Evolutionary conservation across 2,888 invertebrate genomes (phyloP).

Genomic region (Drosophila macrospina): DNA sequence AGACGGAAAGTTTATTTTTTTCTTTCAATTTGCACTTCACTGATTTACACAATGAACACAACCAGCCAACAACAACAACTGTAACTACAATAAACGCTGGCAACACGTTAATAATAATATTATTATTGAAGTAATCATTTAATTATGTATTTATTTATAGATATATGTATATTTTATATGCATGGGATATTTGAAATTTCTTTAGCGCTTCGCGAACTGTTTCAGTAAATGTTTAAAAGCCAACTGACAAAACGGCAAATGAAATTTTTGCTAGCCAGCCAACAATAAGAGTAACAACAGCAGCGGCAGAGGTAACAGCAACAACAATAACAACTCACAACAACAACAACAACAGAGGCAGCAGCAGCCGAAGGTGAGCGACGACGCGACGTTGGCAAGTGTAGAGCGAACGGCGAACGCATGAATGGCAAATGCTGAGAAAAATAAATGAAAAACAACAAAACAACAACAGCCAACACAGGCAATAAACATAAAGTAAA

Average conservation of each 20-base stretch:
- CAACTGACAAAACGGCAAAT: slow-evolving; percentile 80
- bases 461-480: slow-evolving; percentile 49
- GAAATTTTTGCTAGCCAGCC: slow-evolving; percentile 64
- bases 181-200: slow-evolving; percentile 28
- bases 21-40: slow-evolving; percentile 25
- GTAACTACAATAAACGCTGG: slow-evolving; percentile 17
- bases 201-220: slow-evolving; percentile 80
- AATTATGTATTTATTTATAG: slow-evolving; percentile 39
- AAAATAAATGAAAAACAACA: slow-evolving; percentile 48
- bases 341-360: background rate
- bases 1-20: slow-evolving; percentile 32
- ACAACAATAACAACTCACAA: slow-evolving; percentile 11
- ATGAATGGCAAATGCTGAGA: slow-evolving; percentile 61
- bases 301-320: slow-evolving; percentile 28
- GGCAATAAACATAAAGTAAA: slow-evolving; percentile 73
- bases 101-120: slow-evolving; percentile 38
- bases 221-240: slow-evolving; percentile 83
- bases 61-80: slow-evolving; percentile 8
- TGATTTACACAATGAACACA: slow-evolving; percentile 15
- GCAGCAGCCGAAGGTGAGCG: slow-evolving; percentile 65
- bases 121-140: slow-evolving; percentile 38
- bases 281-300: slow-evolving; percentile 32
- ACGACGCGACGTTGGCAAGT: slow-evolving; percentile 60
- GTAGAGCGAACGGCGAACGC: slow-evolving; percentile 60
- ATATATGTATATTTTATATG: slow-evolving; percentile 14